Evolutionary conservation across 2,888 invertebrate species (phyloP).

Genomic region (Hirtodrosophila trivittata): DNA sequence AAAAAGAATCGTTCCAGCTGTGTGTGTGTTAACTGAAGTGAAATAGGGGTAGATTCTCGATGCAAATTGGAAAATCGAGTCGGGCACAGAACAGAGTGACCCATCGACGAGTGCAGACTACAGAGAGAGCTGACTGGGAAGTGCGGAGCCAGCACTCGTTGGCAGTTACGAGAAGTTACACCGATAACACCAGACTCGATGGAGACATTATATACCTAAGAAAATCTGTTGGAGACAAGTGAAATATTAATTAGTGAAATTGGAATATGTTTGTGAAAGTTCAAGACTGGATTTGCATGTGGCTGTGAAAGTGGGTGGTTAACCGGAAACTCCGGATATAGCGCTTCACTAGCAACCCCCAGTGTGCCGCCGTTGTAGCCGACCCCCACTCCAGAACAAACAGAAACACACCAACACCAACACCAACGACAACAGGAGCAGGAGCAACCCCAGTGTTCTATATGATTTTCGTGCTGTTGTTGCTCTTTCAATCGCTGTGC

Average conservation of each 20-base stretch:
- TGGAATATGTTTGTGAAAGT: too few relatives aligned
- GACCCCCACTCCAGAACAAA: not conserved
- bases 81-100: slow-evolving; percentile 43
- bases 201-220: too few relatives aligned
- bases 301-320: not conserved
- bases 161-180: slow-evolving; percentile 30
- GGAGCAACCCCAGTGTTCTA: slow-evolving; percentile 48
- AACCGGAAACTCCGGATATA: too few relatives aligned
- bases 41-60: slow-evolving; percentile 32
- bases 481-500: slow-evolving; percentile 84
- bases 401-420: not conserved
- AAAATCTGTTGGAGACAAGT: not conserved
- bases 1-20: slow-evolving; percentile 51
- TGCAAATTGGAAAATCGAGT: slow-evolving; percentile 72
- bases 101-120: slow-evolving; percentile 41
- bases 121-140: too few relatives aligned
- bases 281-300: too few relatives aligned
- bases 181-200: too few relatives aligned
- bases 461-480: slow-evolving; percentile 83
- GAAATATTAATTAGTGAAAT: too few relatives aligned
- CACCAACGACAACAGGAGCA: too few relatives aligned
- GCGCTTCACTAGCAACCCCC: not conserved
- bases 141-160: slow-evolving; percentile 31
- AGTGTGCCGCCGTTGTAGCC: too few relatives aligned
- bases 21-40: slow-evolving; percentile 16